Conservation (phyloP, 2,797 vertebrate species). For the Dendrocincla fuliginosa region DNA sequence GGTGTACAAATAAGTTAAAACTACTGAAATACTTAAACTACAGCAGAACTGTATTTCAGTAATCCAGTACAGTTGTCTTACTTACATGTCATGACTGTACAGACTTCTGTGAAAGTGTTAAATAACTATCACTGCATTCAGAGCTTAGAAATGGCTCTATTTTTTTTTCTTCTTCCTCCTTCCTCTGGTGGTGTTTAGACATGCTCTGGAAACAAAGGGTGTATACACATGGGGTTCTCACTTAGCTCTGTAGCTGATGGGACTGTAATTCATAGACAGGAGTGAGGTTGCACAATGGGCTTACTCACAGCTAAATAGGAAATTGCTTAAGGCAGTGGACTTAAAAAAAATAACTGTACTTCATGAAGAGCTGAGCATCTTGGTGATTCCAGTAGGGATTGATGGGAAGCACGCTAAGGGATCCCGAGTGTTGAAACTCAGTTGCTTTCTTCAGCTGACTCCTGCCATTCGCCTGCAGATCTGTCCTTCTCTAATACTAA, state of each 20-base stretch:
- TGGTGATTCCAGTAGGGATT: not conserved
- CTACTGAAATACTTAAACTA: too few species aligned
- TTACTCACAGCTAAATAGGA: not conserved
- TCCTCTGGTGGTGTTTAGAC: not conserved
- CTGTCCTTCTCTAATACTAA: not conserved
- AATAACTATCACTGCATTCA: not conserved
- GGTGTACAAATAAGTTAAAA: not conserved
- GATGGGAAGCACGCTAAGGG: not conserved
- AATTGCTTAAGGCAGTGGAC: not conserved
- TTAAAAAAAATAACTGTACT: not conserved
- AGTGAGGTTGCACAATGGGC: not conserved
- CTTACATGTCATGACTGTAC: fast-evolving
- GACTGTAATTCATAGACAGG: not conserved
- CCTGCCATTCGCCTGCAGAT: not conserved
- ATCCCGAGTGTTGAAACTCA: not conserved
- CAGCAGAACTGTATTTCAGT: not conserved
- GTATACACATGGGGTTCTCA: not conserved
- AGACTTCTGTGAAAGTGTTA: not conserved
- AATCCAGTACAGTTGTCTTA: not conserved
- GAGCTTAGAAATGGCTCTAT: not conserved
- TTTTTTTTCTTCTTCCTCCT: not conserved
- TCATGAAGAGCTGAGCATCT: not conserved
- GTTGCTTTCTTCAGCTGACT: not conserved
- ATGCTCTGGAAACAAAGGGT: not conserved
- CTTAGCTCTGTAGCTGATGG: not conserved